Evolutionary conservation across 2,797 vertebrate genomes (phyloP).

Genomic region (Eurystomus glaucurus): DNA sequence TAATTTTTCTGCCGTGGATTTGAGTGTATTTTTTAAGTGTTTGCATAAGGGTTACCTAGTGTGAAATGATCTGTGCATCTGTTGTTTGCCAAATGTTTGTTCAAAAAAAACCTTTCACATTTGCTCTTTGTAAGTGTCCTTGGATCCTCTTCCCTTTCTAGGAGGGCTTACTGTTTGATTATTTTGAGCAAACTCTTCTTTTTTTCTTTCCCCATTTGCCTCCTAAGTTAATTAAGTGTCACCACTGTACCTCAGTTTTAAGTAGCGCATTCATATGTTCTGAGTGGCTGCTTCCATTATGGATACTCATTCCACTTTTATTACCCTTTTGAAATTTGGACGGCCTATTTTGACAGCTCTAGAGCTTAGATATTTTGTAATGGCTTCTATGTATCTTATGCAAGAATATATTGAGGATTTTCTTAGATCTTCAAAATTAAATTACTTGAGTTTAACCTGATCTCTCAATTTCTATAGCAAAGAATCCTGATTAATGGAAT

Average conservation of each 20-base stretch:
- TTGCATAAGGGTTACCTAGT: background rate
- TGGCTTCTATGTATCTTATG: background rate
- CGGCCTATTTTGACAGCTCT: background rate
- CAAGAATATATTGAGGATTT: background rate
- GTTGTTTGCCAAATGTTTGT: background rate
- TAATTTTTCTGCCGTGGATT: background rate
- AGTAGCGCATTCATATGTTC: background rate
- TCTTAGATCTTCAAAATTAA: background rate
- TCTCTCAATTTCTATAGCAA: background rate
- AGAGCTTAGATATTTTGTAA: background rate
- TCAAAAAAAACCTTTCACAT: background rate
- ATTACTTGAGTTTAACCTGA: background rate
- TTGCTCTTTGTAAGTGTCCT: background rate
- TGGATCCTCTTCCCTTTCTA: background rate
- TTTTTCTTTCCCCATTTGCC: background rate
- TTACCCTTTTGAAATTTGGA: background rate
- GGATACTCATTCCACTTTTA: background rate
- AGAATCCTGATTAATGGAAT: background rate
- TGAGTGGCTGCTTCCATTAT: background rate
- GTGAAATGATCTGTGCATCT: background rate
- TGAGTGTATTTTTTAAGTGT: background rate
- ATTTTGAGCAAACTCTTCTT: background rate
- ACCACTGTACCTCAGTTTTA: background rate
- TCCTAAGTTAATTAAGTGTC: background rate
- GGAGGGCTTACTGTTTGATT: background rate